A percentile compares a stretch with the other conserved stretches of the same genome.
Evolutionary conservation across 1,140 invertebrate species (phyloP).

Genomic region (Drosophila seguyi): DNA sequence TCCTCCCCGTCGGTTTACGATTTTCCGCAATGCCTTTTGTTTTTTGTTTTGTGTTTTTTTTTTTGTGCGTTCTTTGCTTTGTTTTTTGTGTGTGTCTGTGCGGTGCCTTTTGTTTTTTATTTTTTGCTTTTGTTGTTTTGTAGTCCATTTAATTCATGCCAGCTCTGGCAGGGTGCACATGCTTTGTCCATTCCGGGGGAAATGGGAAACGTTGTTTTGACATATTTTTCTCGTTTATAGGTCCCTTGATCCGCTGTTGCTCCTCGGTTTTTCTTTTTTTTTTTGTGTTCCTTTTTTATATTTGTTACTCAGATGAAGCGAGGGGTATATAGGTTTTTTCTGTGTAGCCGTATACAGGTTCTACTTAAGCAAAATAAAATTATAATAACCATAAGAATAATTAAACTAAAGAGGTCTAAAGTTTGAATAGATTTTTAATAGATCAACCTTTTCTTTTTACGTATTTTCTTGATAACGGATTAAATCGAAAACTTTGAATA

Average conservation of each 20-base stretch:
- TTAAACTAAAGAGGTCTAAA: neutral
- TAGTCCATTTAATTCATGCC: conserved; percentile 81
- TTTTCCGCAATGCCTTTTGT: conserved; percentile 63
- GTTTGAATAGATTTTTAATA: neutral
- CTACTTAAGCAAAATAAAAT: too few species aligned
- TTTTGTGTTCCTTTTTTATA: conserved; percentile 9
- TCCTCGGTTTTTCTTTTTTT: conserved; percentile 7
- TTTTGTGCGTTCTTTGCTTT: conserved; percentile 44
- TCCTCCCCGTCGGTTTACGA: conserved; percentile 50
- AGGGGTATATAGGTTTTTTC: conserved; percentile 6
- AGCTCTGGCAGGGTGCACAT: conserved; percentile 60
- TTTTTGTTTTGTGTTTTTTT: too few species aligned
- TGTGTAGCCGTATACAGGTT: neutral
- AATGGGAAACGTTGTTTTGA: conserved; percentile 72
- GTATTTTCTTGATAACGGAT: too few species aligned
- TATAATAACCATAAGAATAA: neutral
- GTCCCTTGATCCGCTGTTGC: conserved; percentile 45
- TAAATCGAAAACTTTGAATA: too few species aligned
- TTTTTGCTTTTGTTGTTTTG: conserved; percentile 66
- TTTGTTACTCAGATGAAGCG: neutral
- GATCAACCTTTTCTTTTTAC: too few species aligned
- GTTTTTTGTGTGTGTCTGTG: conserved; percentile 8
- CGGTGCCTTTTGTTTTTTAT: conserved; percentile 25
- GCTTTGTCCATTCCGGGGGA: conserved; percentile 69
- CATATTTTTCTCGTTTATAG: conserved; percentile 68